Evolutionary conservation across 1,140 invertebrate genomes (phyloP), one percentile per base, ranked within the genome.

Genomic region (Pinna nobilis): DNA sequence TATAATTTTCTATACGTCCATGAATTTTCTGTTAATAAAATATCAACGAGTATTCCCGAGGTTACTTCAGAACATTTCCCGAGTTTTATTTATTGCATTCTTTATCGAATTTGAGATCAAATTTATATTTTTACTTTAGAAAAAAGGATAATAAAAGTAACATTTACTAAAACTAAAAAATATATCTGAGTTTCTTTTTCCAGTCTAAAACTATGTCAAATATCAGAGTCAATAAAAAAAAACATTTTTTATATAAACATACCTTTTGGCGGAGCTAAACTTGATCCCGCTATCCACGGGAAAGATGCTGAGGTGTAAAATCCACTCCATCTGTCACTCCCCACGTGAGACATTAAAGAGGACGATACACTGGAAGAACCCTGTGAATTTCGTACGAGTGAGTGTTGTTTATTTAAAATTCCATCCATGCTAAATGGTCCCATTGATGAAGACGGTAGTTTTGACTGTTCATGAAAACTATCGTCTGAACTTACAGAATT

Each of bases 351-450:
- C 66, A 69, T 59, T 4, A 69, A 30, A 11, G 65, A 51, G 18
- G 66, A 69, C 4, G 53, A n/a, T 30, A 59, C 55, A 32, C 39
- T 20, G 30, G 37, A 47, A 11, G 49, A 57, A 15, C 32, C 37
- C n/a, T 47, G 33, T 33, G 39, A 39, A 53, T 60, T 70, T 63
- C 72, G 66, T 25, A 67, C 49, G n/a, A 74, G 51, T 44, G 65
- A 61, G 32, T 74, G 72, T 13, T 69, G 66, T 74, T 74, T 74
- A 50, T 37, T 74, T 63, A 74, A 68, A 47, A 74, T 74, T 23
- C 65, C 72, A n/a, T 74, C 72, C 72, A 74, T 74, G 49, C 65
- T 68, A 33, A 74, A 74, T 33, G 72, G 65, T 47, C 65, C 66
- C 65, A 69, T 68, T 15, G 72, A 41, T 35, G 57, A 32, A 25